Conservation (phyloP, 1,140 invertebrate species). For the Melanaphis sacchari region DNA sequence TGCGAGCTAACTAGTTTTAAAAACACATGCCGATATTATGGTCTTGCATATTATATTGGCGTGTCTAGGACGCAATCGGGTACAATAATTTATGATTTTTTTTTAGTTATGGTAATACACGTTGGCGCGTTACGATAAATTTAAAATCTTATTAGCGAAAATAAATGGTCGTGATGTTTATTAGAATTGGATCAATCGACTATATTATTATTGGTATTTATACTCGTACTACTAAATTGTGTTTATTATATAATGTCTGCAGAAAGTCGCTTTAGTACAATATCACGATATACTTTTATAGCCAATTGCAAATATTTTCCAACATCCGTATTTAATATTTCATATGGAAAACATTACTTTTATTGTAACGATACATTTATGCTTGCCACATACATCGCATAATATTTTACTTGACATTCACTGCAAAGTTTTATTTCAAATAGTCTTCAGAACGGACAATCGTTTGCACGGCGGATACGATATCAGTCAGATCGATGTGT, state of each 20-base stretch:
- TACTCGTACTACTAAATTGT: background rate
- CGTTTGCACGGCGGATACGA: too few relatives aligned
- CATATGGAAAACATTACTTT: too few relatives aligned
- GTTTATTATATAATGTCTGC: background rate
- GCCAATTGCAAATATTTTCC: background rate
- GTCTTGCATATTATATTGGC: background rate
- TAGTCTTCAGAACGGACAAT: too few relatives aligned
- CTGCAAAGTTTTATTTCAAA: too few relatives aligned
- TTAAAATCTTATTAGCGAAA: constrained; percentile 1
- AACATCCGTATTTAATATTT: too few relatives aligned
- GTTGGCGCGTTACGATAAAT: background rate
- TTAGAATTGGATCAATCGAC: background rate
- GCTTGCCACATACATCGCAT: too few relatives aligned
- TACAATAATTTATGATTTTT: background rate
- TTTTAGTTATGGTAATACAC: background rate
- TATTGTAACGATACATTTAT: too few relatives aligned
- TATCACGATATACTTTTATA: background rate
- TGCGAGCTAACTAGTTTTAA: background rate
- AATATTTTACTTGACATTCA: background rate
- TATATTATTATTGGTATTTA: background rate
- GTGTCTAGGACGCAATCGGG: background rate
- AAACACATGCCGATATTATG: background rate
- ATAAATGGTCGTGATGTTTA: background rate
- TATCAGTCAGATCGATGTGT: too few relatives aligned
- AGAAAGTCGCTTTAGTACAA: background rate